These are phyloP conservation scores for Macrotus californicus DNA, from an alignment of 2,113 vertebrate species.

Conservation along the genomic window DNA sequence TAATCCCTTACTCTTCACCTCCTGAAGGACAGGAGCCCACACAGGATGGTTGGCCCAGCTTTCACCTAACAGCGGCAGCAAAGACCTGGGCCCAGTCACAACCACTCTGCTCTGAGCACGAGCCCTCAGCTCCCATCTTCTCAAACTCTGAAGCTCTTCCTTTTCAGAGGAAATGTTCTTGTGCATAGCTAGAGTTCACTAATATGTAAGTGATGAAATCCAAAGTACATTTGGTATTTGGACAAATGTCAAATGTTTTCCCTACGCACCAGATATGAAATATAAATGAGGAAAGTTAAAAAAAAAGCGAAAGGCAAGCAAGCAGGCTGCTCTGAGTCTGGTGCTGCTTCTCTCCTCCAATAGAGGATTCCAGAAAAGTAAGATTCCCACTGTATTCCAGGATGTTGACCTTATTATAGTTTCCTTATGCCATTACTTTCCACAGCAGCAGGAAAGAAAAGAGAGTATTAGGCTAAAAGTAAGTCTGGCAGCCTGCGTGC, in stretches of 20 bases:
- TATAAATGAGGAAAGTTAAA: constrained; percentile 28
- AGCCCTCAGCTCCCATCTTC: background rate
- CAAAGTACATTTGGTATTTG: constrained; percentile 53
- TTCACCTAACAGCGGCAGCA: background rate
- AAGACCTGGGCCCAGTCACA: background rate
- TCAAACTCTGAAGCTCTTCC: background rate
- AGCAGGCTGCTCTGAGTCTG: background rate
- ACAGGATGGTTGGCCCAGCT: background rate
- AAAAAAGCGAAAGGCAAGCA: background rate
- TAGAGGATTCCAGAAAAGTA: background rate
- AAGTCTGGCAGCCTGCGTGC: background rate
- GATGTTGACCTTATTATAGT: background rate
- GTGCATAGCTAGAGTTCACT: background rate
- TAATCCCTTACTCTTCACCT: constrained; percentile 38
- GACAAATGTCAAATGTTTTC: constrained; percentile 57
- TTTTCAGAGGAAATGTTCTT: background rate
- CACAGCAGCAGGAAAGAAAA: background rate
- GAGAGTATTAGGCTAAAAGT: background rate
- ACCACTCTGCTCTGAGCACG: background rate
- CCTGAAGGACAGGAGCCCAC: background rate
- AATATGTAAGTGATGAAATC: constrained; percentile 38
- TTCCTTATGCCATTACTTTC: background rate
- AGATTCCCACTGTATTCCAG: background rate
- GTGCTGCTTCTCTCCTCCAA: background rate
- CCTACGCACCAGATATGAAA: constrained; percentile 28